These are phyloP conservation scores for Pseudonaja textilis DNA, from an alignment of 2,113 vertebrate genomes.

Conservation along the genomic window DNA sequence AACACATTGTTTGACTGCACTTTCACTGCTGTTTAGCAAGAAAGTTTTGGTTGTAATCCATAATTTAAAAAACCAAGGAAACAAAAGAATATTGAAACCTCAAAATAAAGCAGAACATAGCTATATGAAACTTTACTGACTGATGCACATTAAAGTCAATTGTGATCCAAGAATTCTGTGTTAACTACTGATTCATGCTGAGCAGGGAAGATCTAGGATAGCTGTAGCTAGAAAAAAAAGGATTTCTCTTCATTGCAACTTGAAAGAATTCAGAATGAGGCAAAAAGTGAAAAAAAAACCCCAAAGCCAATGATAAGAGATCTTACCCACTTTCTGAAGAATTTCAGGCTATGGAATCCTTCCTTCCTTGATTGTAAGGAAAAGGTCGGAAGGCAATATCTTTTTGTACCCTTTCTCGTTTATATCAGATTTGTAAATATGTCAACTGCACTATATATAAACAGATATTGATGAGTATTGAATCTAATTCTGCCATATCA, in stretches of 20 bases:
- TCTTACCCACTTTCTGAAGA: background rate
- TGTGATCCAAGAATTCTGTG: background rate
- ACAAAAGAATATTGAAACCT: background rate
- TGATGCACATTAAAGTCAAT: background rate
- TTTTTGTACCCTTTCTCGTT: background rate
- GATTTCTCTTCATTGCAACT: slow-evolving; percentile 26
- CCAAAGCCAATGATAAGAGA: slow-evolving; percentile 13
- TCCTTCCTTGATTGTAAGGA: background rate
- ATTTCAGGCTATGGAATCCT: background rate
- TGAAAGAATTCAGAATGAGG: slow-evolving; percentile 2
- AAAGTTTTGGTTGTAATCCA: background rate
- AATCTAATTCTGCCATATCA: background rate
- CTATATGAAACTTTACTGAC: background rate
- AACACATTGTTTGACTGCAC: background rate
- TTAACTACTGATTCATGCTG: background rate
- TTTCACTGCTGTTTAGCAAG: background rate
- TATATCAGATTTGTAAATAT: background rate
- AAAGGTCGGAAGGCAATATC: slow-evolving; percentile 13
- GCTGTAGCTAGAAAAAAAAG: background rate
- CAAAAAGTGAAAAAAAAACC: background rate
- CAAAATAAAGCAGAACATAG: background rate
- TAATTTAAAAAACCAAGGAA: background rate
- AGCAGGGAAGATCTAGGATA: background rate
- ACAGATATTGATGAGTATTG: background rate
- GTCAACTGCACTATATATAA: background rate